These are phyloP conservation scores for Hyppa rectilinea DNA, from an alignment of 2,888 invertebrate genomes.

Conservation along the genomic window DNA sequence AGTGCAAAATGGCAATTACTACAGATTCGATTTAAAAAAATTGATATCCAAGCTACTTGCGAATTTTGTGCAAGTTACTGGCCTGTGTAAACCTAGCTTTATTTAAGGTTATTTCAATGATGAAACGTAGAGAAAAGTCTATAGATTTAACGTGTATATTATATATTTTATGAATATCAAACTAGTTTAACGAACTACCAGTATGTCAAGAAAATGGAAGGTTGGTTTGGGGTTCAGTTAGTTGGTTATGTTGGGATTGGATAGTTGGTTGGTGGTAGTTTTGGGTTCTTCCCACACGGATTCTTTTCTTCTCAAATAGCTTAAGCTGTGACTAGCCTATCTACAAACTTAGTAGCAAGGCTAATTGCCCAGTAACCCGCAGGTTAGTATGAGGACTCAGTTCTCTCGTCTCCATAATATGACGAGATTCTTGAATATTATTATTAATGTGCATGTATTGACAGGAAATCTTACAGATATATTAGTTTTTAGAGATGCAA, in stretches of 20 bases:
- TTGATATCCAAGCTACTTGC: neutral
- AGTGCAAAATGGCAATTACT: too few species aligned
- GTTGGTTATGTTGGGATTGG: neutral
- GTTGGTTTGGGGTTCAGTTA: neutral
- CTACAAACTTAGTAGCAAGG: too few species aligned
- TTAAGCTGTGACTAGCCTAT: neutral
- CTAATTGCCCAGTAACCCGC: neutral
- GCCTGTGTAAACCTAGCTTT: neutral
- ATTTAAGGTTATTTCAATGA: neutral
- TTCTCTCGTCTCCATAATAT: too few species aligned
- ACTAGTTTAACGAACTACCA: neutral
- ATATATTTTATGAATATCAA: constrained; percentile 20
- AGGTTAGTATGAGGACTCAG: too few species aligned
- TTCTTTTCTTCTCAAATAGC: neutral
- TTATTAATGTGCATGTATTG: constrained; percentile 5
- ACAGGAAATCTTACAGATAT: constrained; percentile 1
- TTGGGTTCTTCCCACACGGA: neutral
- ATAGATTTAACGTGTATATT: constrained; percentile 10
- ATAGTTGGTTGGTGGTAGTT: neutral
- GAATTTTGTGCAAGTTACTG: neutral
- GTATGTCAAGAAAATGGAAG: neutral
- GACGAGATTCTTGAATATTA: constrained; percentile 1
- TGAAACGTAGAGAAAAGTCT: neutral
- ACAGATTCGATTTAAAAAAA: neutral
- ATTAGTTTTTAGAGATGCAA: constrained; percentile 36